Conservation (phyloP, 2,888 invertebrate genomes). For the Drosophila rubida region DNA sequence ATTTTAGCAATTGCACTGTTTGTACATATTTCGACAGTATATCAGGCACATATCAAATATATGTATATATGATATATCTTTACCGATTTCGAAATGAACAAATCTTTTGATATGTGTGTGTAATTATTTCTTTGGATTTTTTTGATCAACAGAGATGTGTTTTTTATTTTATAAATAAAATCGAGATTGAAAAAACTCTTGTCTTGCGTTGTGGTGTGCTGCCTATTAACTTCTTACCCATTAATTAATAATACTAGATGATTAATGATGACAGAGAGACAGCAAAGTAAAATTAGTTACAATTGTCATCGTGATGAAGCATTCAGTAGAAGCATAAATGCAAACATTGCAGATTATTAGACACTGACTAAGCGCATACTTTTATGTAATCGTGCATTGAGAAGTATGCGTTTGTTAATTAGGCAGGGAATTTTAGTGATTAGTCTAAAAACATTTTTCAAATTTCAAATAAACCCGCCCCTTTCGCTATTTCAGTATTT, state of each 20-base stretch:
- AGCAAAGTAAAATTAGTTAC: not conserved
- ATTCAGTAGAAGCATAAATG: constrained; percentile 33
- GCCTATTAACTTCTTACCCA: constrained; percentile 1
- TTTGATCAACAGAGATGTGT: constrained; percentile 71
- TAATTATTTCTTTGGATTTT: constrained; percentile 73
- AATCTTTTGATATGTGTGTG: constrained; percentile 57
- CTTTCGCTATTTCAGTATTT: constrained; percentile 25
- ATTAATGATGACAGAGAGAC: not conserved
- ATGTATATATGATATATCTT: constrained; percentile 7
- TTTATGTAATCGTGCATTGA: constrained; percentile 16
- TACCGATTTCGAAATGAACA: constrained; percentile 49
- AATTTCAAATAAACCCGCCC: constrained; percentile 6
- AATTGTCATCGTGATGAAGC: constrained; percentile 34
- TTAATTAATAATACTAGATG: constrained; percentile 24
- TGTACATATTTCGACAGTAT: constrained; percentile 5
- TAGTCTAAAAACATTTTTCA: not conserved
- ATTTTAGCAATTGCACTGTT: constrained; percentile 31
- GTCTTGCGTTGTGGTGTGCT: constrained; percentile 6
- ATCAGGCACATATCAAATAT: not conserved
- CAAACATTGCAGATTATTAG: constrained; percentile 7
- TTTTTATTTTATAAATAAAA: constrained; percentile 78
- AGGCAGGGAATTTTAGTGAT: not conserved
- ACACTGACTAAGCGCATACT: constrained; percentile 29
- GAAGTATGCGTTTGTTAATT: constrained; percentile 4
- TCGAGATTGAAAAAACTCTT: constrained; percentile 59